These are phyloP conservation scores for Gadus macrocephalus DNA, from an alignment of 2,113 vertebrate species.

Conservation along the genomic window DNA sequence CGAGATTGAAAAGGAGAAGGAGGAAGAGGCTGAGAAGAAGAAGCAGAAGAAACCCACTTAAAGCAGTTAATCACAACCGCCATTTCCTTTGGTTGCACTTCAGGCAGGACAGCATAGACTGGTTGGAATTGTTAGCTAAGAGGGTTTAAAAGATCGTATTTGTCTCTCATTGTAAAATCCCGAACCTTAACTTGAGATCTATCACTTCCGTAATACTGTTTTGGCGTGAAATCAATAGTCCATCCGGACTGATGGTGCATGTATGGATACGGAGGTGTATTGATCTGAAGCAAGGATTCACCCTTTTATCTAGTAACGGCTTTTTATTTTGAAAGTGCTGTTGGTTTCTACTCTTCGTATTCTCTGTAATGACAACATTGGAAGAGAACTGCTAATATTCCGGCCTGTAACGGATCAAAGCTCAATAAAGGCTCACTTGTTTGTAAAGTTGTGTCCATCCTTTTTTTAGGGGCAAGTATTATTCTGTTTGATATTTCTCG, in stretches of 20 bases:
- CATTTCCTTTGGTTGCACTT: slow-evolving; percentile 49
- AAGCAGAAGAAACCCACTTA: slow-evolving; percentile 77
- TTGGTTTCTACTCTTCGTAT: slow-evolving; percentile 32
- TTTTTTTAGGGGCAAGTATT: not conserved
- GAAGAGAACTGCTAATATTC: slow-evolving; percentile 24
- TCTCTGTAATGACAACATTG: slow-evolving; percentile 20
- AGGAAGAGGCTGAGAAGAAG: slow-evolving; percentile 78
- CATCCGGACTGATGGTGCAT: slow-evolving; percentile 2
- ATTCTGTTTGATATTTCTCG: not conserved
- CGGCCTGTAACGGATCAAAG: slow-evolving; percentile 32
- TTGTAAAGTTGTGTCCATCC: slow-evolving; percentile 30
- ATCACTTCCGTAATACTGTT: not conserved
- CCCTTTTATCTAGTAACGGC: not conserved
- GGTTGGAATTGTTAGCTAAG: slow-evolving; percentile 33
- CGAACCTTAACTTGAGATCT: slow-evolving; percentile 44
- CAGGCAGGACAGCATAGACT: slow-evolving; percentile 32
- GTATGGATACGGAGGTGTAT: not conserved
- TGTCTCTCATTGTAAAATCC: slow-evolving; percentile 34
- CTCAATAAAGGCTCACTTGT: slow-evolving; percentile 58
- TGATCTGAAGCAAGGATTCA: slow-evolving; percentile 41
- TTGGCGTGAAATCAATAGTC: slow-evolving; percentile 2
- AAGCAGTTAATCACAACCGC: slow-evolving; percentile 23
- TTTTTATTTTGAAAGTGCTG: not conserved
- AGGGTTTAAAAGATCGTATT: not conserved
- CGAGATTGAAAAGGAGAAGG: slow-evolving; percentile 78